Percentiles rank a stretch among this genome's conserved stretches.
phyloP scores from a whole-genome alignment of 2,113 vertebrate species.

The Odocoileus virginianus region DNA sequence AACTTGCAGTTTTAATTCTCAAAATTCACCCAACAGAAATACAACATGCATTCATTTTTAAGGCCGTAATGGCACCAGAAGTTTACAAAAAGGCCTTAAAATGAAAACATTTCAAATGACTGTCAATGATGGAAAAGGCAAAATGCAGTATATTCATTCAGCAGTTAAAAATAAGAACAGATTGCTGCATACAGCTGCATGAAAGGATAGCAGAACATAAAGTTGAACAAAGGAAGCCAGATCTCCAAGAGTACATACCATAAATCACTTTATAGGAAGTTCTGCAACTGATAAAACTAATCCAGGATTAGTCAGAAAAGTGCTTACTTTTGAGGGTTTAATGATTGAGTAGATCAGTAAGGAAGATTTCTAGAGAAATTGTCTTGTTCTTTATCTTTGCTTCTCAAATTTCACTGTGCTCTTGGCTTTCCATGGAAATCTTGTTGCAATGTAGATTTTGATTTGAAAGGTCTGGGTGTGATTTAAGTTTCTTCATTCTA shows the following conservation, averaged over 20 bases:
- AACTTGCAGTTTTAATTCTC: not conserved
- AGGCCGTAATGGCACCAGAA: not conserved
- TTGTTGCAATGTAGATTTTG: not conserved
- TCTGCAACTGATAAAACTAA: not conserved
- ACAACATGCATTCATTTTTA: not conserved
- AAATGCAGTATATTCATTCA: not conserved
- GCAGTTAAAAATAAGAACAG: not conserved
- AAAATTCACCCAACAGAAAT: not conserved
- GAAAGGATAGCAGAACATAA: not conserved
- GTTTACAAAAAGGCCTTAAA: not conserved
- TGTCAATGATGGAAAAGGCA: not conserved
- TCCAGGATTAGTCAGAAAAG: not conserved
- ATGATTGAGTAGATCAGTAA: not conserved
- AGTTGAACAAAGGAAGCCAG: not conserved
- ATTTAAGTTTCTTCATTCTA: not conserved
- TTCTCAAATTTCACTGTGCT: not conserved
- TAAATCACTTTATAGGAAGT: not conserved
- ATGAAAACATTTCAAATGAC: not conserved
- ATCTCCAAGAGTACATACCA: not conserved
- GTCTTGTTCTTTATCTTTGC: not conserved
- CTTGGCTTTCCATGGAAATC: not conserved
- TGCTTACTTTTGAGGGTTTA: not conserved
- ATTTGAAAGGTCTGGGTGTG: not conserved
- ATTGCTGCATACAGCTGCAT: not conserved
- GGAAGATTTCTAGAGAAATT: not conserved